Percentiles rank a stretch among this genome's conserved stretches.
Evolutionary conservation across 2,113 vertebrate genomes (phyloP).

Genomic region (Barnardius zonarius): DNA sequence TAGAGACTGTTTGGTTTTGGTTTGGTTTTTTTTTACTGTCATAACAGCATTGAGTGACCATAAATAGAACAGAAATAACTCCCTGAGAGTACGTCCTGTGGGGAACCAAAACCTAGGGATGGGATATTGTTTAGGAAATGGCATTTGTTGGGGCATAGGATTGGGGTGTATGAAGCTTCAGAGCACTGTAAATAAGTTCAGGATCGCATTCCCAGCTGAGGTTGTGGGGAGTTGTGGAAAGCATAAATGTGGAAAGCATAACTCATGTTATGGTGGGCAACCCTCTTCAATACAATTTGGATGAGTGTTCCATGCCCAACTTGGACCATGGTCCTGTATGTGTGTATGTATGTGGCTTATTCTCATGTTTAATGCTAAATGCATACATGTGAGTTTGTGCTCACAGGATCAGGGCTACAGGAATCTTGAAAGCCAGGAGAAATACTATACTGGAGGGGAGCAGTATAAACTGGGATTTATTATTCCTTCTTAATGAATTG

Average conservation of each 20-base stretch:
- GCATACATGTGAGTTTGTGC: background rate
- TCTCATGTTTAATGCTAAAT: background rate
- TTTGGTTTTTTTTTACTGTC: background rate
- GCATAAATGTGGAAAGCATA: background rate
- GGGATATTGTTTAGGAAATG: background rate
- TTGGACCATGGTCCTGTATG: background rate
- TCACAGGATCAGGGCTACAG: background rate
- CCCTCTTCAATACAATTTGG: background rate
- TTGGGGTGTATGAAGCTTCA: background rate
- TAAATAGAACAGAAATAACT: background rate
- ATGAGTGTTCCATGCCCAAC: background rate
- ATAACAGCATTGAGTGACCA: background rate
- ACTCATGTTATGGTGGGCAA: background rate
- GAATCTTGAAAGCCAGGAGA: background rate
- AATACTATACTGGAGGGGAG: background rate
- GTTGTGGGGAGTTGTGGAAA: background rate
- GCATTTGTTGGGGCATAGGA: background rate
- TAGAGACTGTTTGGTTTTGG: background rate
- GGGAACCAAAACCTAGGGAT: background rate
- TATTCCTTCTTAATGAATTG: background rate
- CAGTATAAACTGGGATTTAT: background rate
- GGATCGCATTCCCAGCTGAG: background rate
- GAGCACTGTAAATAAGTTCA: background rate
- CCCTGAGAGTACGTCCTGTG: background rate
- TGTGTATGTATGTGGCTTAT: background rate